Evolutionary conservation across 2,888 invertebrate species (phyloP).

Genomic region (Caenorhabditis sp.): DNA sequence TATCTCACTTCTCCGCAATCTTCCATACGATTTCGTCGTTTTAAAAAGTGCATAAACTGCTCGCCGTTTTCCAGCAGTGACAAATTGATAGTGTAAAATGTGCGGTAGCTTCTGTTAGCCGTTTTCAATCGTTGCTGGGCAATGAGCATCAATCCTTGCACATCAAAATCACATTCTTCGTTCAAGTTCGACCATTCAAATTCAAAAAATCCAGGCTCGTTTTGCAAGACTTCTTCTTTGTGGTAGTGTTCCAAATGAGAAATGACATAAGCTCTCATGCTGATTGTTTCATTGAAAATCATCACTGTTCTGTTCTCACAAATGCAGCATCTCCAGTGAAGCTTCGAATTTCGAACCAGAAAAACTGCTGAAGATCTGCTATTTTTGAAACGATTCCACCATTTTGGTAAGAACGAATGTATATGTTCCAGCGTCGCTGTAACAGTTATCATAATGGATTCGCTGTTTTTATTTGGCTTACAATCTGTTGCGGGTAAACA

Average conservation of each 20-base stretch:
- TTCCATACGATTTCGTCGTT: neutral
- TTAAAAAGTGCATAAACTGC: slow-evolving; percentile 1
- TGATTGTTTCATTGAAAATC: slow-evolving; percentile 31
- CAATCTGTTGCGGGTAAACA: neutral
- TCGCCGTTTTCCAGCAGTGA: slow-evolving; percentile 26
- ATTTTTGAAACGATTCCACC: slow-evolving; percentile 11
- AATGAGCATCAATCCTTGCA: slow-evolving; percentile 12
- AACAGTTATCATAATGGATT: neutral
- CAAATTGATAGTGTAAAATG: slow-evolving; percentile 38
- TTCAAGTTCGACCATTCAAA: slow-evolving; percentile 28
- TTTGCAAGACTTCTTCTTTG: neutral
- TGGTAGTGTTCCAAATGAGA: slow-evolving; percentile 27
- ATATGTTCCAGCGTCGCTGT: neutral
- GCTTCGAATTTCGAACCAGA: slow-evolving; percentile 9
- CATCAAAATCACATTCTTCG: slow-evolving; percentile 48
- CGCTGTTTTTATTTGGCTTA: neutral
- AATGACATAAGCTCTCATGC: slow-evolving; percentile 22
- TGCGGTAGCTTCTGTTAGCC: neutral
- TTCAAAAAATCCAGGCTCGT: slow-evolving; percentile 23
- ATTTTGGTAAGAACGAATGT: neutral
- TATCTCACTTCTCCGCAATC: slow-evolving; percentile 3
- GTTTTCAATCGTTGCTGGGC: neutral
- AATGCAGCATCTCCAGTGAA: slow-evolving; percentile 26
- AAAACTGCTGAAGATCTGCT: slow-evolving; percentile 22
- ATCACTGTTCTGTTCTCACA: neutral